Conservation (phyloP, 1,140 invertebrate genomes). For the Lepidurus apus region DNA sequence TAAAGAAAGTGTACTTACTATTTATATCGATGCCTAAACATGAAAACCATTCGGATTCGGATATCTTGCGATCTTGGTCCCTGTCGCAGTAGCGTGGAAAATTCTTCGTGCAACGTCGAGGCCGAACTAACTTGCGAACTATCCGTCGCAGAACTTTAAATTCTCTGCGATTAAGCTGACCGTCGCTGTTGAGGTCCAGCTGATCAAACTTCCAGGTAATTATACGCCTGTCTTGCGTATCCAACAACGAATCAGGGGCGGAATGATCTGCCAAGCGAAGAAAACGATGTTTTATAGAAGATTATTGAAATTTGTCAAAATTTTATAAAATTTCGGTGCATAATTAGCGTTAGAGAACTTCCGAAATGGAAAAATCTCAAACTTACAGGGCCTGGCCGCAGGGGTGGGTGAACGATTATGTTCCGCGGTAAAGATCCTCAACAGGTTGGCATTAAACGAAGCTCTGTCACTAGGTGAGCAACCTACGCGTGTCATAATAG, state of each 20-base stretch:
- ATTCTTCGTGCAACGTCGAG: constrained; percentile 77
- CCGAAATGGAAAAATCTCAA: neutral
- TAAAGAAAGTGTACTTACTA: constrained; percentile 44
- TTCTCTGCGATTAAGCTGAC: constrained; percentile 66
- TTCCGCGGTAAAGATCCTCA: constrained; percentile 74
- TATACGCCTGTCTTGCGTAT: constrained; percentile 45
- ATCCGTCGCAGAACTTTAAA: constrained; percentile 70
- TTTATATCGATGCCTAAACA: constrained; percentile 66
- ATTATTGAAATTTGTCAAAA: neutral
- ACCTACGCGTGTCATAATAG: constrained; percentile 40
- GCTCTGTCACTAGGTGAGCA: constrained; percentile 68
- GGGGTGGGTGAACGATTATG: constrained; percentile 47
- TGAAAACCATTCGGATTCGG: constrained; percentile 68
- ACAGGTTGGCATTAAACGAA: constrained; percentile 71
- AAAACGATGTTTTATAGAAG: constrained; percentile 23
- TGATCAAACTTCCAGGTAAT: constrained; percentile 81
- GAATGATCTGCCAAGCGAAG: constrained; percentile 24
- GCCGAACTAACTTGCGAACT: constrained; percentile 77
- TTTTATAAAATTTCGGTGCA: neutral
- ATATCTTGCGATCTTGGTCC: constrained; percentile 67
- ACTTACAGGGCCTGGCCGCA: constrained; percentile 24
- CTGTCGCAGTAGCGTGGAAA: constrained; percentile 80
- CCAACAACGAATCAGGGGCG: neutral
- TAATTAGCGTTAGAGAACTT: neutral
- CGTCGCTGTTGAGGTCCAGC: constrained; percentile 71